Conservation (phyloP, 2,797 vertebrate species). For the Microcaecilia unicolor region DNA sequence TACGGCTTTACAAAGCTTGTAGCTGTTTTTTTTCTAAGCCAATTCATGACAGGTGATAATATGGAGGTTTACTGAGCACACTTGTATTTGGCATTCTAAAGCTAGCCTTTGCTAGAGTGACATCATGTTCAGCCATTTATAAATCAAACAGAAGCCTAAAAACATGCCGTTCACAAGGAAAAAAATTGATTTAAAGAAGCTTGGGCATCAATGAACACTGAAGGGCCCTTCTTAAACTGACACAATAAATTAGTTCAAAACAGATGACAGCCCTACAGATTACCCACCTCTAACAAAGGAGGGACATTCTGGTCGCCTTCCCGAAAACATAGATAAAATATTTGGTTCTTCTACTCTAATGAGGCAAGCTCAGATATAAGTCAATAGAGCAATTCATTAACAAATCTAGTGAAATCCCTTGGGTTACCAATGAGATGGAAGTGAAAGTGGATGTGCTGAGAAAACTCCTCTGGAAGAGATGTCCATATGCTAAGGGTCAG, state of each 20-base stretch:
- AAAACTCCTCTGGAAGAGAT: constrained; percentile 77
- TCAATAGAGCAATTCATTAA: constrained; percentile 99
- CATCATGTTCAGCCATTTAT: constrained; percentile 83
- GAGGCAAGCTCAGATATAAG: constrained; percentile 91
- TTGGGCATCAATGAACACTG: constrained; percentile 68
- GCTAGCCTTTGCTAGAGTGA: constrained; percentile 69
- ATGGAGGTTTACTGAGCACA: constrained; percentile 53
- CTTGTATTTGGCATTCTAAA: constrained; percentile 56
- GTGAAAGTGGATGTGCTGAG: constrained; percentile 65
- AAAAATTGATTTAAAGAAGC: constrained; percentile 59
- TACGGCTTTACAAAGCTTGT: no score
- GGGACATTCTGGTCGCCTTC: constrained; percentile 55
- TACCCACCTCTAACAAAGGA: constrained; percentile 79
- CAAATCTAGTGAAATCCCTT: constrained; percentile 89
- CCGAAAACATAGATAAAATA: constrained; percentile 65
- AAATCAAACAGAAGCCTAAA: constrained; percentile 79
- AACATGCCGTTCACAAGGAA: constrained; percentile 78
- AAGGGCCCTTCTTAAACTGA: constrained; percentile 79
- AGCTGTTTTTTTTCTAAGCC: constrained; percentile 25
- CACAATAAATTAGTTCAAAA: constrained; percentile 83
- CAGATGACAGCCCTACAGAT: constrained; percentile 79
- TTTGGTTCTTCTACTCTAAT: constrained; percentile 84
- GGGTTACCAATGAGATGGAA: constrained; percentile 69
- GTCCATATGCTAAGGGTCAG: constrained; percentile 96
- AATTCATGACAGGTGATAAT: constrained; percentile 38